Evolutionary conservation across 1,140 invertebrate species (phyloP), one percentile per base, ranked within the genome.

Genomic region (Doryteuthis pealeii): DNA sequence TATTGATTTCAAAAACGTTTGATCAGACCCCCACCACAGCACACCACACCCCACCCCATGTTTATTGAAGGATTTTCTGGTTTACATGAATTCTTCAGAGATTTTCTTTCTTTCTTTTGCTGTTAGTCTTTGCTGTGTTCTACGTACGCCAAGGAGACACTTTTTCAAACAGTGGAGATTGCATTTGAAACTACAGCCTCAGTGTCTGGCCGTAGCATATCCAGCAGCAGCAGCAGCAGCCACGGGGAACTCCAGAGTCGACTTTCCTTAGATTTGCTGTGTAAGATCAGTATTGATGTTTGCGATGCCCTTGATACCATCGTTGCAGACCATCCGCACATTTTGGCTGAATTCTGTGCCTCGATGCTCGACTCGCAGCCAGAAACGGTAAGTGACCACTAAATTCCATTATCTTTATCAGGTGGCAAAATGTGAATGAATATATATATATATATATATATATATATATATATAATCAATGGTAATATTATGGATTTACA

Each of bases 121-220:
- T 32, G 71, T 75, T 74, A 80, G 79, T 77, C 79, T 18, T 62
- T 81, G 5, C 75, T 81, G 28, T 81, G 79, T 69, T 74, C 71
- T 31, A 22, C 69, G 5, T 68, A 69, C n/a, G 32, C 74, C 10
- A 65, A 31, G 3, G 28, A 43, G 10, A 49, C 70, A 8, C 65
- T 76, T 26, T 66, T 33, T 28, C 18, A 35, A 26, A 66, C 40
- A n/a, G 69, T 78, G 8, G 66, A 68, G 66, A 18, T 66, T 71
- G 31, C 43, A 68, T 40, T 40, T 40, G 35, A 40, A 10, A 5
- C 35, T 5, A 18, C 22, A 54, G 58, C 32, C 43, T 35, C 40
- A 68, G 66, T 32, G 22, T 18, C 45, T 66, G 12, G 28, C 45
- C 10, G 70, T 10, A 40, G 35, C 35, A 62, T 12, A 8, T 6